phyloP scores from a whole-genome alignment of 1,140 invertebrate species.

The Lordiphosa collinella region DNA sequence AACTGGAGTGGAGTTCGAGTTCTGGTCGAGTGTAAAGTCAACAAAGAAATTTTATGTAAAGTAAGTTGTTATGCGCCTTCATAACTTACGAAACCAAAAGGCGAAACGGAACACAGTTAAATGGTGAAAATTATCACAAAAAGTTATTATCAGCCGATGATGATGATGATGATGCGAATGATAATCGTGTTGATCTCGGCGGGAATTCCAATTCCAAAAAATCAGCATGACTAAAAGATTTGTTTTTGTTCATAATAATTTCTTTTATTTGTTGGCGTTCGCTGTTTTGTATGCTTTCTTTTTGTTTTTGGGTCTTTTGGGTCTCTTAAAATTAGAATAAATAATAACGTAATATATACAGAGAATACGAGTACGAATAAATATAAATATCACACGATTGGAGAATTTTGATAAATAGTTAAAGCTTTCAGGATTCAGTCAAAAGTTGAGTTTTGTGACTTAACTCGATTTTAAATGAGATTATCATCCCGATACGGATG shows the following conservation, averaged over 20 bases:
- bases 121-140: constrained; percentile 49
- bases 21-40: constrained; percentile 48
- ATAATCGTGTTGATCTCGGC: constrained; percentile 35
- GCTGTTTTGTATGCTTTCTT: constrained; percentile 44
- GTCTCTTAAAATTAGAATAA: constrained; percentile 63
- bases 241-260: constrained; percentile 48
- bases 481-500: constrained; percentile 57
- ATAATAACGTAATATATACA: constrained; percentile 38
- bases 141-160: constrained; percentile 60
- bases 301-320: constrained; percentile 31
- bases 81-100: constrained; percentile 5
- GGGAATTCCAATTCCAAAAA: constrained; percentile 70
- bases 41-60: constrained; percentile 57
- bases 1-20: constrained; percentile 22
- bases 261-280: constrained; percentile 43
- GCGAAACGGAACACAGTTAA: constrained; percentile 22
- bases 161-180: constrained; percentile 1
- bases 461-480: constrained; percentile 35
- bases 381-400: constrained; percentile 60
- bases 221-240: constrained; percentile 68
- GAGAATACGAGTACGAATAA: constrained; percentile 12
- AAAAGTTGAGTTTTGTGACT: constrained; percentile 12
- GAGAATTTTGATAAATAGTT: constrained; percentile 31
- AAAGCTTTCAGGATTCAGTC: constrained; percentile 71
- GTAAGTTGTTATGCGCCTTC: constrained; percentile 50